These are phyloP conservation scores for Caenorhabditis panamensis DNA, from an alignment of 2,888 invertebrate genomes.

Conservation along the genomic window DNA sequence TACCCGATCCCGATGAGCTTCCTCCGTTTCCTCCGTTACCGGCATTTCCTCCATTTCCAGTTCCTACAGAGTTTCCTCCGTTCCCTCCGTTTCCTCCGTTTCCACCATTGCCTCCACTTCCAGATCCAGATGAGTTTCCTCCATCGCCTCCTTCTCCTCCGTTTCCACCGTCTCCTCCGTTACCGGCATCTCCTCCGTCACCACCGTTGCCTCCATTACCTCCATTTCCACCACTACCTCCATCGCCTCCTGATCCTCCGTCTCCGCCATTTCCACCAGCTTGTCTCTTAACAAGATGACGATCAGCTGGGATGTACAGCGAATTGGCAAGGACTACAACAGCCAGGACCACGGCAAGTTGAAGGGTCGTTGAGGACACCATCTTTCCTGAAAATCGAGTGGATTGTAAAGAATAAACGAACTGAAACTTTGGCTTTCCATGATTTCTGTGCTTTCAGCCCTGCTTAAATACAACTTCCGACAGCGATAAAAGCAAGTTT, in stretches of 20 bases:
- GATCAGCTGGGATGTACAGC: conserved; percentile 1
- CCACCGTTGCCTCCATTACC: conserved; percentile 5
- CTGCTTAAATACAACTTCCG: neutral
- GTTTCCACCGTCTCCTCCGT: neutral
- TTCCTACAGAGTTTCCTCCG: conserved; percentile 1
- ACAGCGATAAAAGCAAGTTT: neutral
- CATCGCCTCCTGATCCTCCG: no score
- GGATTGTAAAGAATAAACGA: neutral
- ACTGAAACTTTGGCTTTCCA: neutral
- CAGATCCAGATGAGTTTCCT: neutral
- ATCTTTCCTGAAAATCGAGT: neutral
- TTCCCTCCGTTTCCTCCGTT: conserved; percentile 3
- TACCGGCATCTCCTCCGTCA: neutral
- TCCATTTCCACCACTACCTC: neutral
- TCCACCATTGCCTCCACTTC: conserved; percentile 6
- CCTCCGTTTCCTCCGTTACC: conserved; percentile 7
- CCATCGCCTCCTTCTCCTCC: neutral
- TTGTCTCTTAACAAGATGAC: neutral
- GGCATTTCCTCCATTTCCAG: conserved; percentile 5
- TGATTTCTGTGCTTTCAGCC: neutral
- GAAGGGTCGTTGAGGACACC: conserved; percentile 1
- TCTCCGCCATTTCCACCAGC: neutral
- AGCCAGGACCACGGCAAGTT: conserved; percentile 1
- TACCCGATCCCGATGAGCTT: neutral
- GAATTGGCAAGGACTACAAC: conserved; percentile 1